Evolutionary conservation across 2,888 invertebrate genomes (phyloP).

Genomic region (Andricus quercusramuli): DNA sequence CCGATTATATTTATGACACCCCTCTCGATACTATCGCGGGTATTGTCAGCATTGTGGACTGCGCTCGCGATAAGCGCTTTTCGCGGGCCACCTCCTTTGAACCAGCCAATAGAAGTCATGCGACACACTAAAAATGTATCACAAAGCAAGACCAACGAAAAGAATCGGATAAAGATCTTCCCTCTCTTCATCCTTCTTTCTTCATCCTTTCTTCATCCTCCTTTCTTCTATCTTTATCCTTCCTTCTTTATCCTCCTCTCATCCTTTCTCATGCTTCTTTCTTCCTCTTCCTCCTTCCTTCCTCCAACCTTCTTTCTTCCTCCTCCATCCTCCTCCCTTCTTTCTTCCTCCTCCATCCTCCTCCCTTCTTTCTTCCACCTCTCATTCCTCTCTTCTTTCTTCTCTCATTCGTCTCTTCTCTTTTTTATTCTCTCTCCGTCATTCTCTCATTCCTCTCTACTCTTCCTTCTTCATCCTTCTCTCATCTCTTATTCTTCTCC

Average conservation of each 20-base stretch:
- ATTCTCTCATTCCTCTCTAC: neutral
- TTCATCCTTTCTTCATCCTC: no score
- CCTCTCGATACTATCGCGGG: neutral
- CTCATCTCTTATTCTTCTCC: no score
- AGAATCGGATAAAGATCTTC: neutral
- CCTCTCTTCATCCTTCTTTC: no score
- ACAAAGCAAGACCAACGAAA: neutral
- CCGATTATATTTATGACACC: constrained; percentile 1
- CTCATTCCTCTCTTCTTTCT: no score
- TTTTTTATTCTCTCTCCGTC: no score
- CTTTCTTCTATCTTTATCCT: no score
- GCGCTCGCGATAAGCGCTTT: constrained; percentile 2
- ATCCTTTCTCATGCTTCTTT: no score
- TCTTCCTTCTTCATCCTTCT: neutral
- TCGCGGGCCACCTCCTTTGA: neutral
- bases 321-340: neutral
- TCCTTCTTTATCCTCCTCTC: no score
- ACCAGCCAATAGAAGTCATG: neutral
- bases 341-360: neutral
- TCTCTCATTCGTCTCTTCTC: no score
- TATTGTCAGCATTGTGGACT: constrained; percentile 2
- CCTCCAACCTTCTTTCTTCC: no score
- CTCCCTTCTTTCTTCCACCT: no score
- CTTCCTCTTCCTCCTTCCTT: no score
- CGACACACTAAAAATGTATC: neutral